Evolutionary conservation across 2,888 invertebrate genomes (phyloP), one percentile per base, ranked within the genome.

Genomic region (Muscina levida): DNA sequence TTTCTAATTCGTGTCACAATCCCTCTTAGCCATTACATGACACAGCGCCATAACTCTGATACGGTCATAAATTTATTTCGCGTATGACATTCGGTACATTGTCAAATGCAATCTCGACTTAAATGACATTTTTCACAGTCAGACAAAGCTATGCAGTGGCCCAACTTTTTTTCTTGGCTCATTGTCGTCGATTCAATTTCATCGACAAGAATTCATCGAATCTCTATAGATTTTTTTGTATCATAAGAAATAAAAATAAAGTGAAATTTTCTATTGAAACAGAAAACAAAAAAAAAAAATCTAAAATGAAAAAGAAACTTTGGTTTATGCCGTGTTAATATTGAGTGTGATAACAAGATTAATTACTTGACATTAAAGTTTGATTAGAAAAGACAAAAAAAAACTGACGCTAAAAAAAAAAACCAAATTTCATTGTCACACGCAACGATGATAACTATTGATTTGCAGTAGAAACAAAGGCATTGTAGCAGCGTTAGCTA

Each of bases 311-410:
- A 62, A 22, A 19, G 67, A 62, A 59, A 51, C 26, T 71, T 44
- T 31, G 57, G 37, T 53, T 51, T 42, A 19, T 48, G 26, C 37
- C 51, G 5, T 37, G 4, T n/a, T 39, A 31, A 22, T 37, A 15
- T 51, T 42, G 42, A 53, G 10, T 53, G 53, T 51, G 48, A 51
- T 42, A 68, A 56, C 53, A 68, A 68, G 68, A 68, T 68, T 68
- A 68, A 68, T 68, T 68, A 68, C 42, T 22, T 68, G 42, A 53
- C 53, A 53, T 68, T 53, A 37, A 53, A 56, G 42, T 68, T 68
- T 68, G 46, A 48, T 56, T 53, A 53, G 22, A 62, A 10, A 15
- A 17, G 15, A 24, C 5, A 5, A 11, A n/a, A 13, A 59, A 17
- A 67, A 13, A 53, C 1, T n/a, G n/a, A n/a, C n/a, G n/a, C n/a